These are phyloP conservation scores for Malacosoma neustria DNA, from an alignment of 2,888 invertebrate species.

Conservation along the genomic window DNA sequence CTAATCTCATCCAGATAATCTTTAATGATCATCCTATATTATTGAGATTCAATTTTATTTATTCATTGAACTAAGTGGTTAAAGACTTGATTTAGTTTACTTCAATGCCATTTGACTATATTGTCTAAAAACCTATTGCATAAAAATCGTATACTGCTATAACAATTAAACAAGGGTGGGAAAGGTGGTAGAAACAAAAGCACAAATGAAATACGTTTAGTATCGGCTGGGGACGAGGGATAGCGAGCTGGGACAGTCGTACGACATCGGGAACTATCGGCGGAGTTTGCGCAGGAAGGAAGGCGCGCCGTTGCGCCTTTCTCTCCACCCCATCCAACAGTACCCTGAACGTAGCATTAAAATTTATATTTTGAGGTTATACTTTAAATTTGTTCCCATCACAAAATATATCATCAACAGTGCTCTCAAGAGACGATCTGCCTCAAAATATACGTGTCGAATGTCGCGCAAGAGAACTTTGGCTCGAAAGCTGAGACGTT, in stretches of 20 bases:
- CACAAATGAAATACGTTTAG: slow-evolving; percentile 20
- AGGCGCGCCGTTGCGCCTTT: slow-evolving; percentile 41
- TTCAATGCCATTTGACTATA: too few species aligned
- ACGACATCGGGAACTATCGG: slow-evolving; percentile 37
- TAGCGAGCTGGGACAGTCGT: slow-evolving; percentile 24
- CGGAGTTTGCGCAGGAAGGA: slow-evolving; percentile 38
- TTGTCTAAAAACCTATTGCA: too few species aligned
- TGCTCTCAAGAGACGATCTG: slow-evolving; percentile 31
- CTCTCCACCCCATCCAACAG: slow-evolving; percentile 52
- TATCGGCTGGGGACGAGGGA: slow-evolving; percentile 12
- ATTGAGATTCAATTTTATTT: too few species aligned
- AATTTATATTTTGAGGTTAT: slow-evolving; percentile 72
- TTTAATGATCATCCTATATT: too few species aligned
- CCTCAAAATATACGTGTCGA: slow-evolving; percentile 46
- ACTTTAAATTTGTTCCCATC: slow-evolving; percentile 30
- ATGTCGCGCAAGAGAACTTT: slow-evolving; percentile 68
- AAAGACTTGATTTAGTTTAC: too few species aligned
- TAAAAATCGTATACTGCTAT: too few species aligned
- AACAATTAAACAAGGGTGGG: neutral
- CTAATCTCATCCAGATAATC: too few species aligned
- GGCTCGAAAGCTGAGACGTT: slow-evolving; percentile 64
- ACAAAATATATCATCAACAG: slow-evolving; percentile 41
- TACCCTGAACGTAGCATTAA: slow-evolving; percentile 62
- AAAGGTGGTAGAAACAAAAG: neutral
- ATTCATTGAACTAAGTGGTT: too few species aligned